phyloP scores from a whole-genome alignment of 2,113 vertebrate genomes.

The Macaca nemestrina region DNA sequence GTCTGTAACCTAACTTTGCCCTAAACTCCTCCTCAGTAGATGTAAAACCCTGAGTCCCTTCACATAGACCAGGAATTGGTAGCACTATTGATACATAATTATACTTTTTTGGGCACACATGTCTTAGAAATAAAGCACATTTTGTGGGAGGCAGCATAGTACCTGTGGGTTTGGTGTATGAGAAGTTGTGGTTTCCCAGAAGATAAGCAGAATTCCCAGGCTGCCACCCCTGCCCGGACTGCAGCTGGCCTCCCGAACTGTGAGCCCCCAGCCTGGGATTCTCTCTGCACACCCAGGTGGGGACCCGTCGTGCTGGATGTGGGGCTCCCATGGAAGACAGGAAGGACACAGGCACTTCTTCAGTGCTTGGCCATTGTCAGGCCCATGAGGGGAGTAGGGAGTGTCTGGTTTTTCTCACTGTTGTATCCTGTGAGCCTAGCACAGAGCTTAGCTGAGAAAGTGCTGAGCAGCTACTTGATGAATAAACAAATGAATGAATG shows the following conservation, averaged over 20 bases:
- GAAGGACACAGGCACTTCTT: not conserved
- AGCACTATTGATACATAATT: not conserved
- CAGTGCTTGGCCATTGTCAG: not conserved
- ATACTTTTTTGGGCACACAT: not conserved
- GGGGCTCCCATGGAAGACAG: not conserved
- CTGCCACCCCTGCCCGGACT: not conserved
- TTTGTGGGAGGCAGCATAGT: not conserved
- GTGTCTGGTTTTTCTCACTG: not conserved
- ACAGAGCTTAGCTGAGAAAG: not conserved
- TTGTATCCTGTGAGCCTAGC: not conserved
- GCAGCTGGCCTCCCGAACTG: not conserved
- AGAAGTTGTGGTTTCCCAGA: not conserved
- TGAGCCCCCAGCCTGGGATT: not conserved
- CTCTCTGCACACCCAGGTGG: not conserved
- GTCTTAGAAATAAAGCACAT: not conserved
- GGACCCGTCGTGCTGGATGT: not conserved
- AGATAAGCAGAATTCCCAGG: not conserved
- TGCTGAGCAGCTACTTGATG: not conserved
- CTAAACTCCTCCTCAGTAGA: not conserved
- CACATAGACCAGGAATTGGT: not conserved
- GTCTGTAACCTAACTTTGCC: not conserved
- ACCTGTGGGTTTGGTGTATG: accelerated
- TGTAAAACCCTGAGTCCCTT: not conserved
- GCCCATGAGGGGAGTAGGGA: not conserved
- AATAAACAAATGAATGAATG: not conserved